Evolutionary conservation across 2,888 invertebrate species (phyloP), one percentile per base, ranked within the genome.

Genomic region (Onchidella celtica): DNA sequence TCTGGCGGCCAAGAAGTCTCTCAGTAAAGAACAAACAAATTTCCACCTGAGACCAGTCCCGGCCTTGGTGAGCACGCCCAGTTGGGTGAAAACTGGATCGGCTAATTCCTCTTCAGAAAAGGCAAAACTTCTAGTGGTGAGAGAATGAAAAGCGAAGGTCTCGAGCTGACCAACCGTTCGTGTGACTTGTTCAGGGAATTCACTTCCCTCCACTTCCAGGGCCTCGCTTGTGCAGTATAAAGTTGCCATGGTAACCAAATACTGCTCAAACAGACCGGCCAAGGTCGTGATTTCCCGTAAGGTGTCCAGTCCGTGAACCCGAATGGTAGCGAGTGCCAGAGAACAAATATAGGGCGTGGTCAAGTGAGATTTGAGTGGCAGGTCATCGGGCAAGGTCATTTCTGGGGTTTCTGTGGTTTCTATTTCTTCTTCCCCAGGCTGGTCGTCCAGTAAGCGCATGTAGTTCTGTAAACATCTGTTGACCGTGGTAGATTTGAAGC

Each of bases 1-100:
- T 6, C 86, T 75, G 0, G 91, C 90, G 11, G 90, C 88, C 63
- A 92, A 85, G 77, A 88, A 90, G 70, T 91, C 89, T 32, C 87
- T 85, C 36, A 89, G 81, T 2, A 89, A 65, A 32, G 85, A 85
- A 74, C 88, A 88, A 0, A 87, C 70, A 47, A 89, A 88, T 73
- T 75, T 85, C 83, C 86, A 83, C 82, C 70, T 74, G 81, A 21
- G 80, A 78, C 32, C 55, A 14, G 68, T 38, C 11, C 59, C 68
- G 21, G 86, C 79, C 57, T 77, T 85, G 32, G 80, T 81, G 40
- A 89, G 86, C 21, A 86, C 87, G 24, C 88, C 89, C 68, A 86
- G 81, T 55, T 87, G 85, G 0, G 85, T 83, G 27, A 88, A 83
- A 1, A 86, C 84, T 11, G 85, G 80, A 38, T 84, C 82, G 24